Conservation (phyloP, 2,113 vertebrate species). For the Poicephalus gulielmi region DNA sequence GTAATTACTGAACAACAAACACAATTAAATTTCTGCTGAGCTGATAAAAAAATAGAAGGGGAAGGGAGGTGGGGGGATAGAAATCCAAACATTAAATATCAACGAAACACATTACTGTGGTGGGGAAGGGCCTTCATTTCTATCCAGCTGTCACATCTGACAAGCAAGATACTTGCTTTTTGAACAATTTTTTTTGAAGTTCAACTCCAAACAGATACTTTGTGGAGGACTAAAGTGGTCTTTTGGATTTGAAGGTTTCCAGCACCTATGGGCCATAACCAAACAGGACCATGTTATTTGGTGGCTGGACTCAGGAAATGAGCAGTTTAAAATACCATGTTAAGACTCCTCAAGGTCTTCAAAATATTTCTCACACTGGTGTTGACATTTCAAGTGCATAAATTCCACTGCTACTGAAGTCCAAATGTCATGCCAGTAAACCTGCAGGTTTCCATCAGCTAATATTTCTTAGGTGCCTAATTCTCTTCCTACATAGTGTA, state of each 20-base stretch:
- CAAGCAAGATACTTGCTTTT: neutral
- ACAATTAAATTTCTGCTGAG: neutral
- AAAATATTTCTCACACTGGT: neutral
- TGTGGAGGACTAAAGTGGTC: neutral
- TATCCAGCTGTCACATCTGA: neutral
- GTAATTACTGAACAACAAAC: neutral
- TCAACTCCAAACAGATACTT: neutral
- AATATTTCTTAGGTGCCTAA: neutral
- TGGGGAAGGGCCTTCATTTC: neutral
- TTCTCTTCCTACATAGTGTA: neutral
- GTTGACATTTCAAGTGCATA: neutral
- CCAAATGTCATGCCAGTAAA: neutral
- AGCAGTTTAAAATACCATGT: neutral
- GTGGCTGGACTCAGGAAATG: neutral
- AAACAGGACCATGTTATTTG: neutral
- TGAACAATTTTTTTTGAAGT: neutral
- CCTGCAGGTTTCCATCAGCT: neutral
- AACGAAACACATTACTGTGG: rapidly evolving
- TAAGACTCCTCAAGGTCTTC: neutral
- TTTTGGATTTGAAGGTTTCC: neutral
- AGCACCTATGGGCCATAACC: neutral
- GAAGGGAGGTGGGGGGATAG: rapidly evolving
- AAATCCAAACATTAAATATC: neutral
- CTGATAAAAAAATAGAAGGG: neutral
- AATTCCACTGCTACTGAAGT: neutral